Evolutionary conservation across 1,140 invertebrate species (phyloP), one percentile per base, ranked within the genome.

Genomic region (Ectropis grisescens): DNA sequence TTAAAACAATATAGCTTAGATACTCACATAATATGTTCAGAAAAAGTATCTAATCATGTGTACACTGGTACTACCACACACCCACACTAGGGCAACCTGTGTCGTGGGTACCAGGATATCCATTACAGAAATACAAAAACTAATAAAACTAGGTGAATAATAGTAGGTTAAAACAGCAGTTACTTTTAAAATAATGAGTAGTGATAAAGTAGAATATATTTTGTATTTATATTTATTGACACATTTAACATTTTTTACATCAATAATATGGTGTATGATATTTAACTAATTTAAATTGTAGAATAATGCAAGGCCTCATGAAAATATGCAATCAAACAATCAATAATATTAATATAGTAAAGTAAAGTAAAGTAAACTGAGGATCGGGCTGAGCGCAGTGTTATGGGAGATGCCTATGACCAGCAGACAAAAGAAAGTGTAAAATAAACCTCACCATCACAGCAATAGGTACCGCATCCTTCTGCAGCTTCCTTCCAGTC

Each of bases 381-480:
- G 19, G 9, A 22, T 22, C 9, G 19, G 19, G 19, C 19, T 9
- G 19, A 9, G 19, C n/a, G n/a, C n/a, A n/a, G n/a, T n/a, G n/a
- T n/a, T n/a, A n/a, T n/a, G n/a, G n/a, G n/a, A n/a, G n/a, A 22
- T 22, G 9, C 19, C 19, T 5, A 22, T 5, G 19, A 22, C 9
- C 19, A 22, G 4, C 9, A 22, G 9, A n/a, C 6, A 12, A 41
- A 46, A n/a, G 33, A 32, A 29, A 15, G 9, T 13, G 11, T 10
- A 32, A 11, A 31, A 25, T 9, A 29, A 23, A 45, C 42, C n/a
- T 49, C 4, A 68, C 58, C 19, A 37, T 30, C 1, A 31, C 14
- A n/a, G 41, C 13, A n/a, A 61, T 29, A 11, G 66, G 69, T 2
- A 70, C 43, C 30, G 60, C 66, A 1, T 54, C 58, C 33, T 35